Evolutionary conservation across 2,797 vertebrate species (phyloP).

Genomic region (Mallotus villosus): DNA sequence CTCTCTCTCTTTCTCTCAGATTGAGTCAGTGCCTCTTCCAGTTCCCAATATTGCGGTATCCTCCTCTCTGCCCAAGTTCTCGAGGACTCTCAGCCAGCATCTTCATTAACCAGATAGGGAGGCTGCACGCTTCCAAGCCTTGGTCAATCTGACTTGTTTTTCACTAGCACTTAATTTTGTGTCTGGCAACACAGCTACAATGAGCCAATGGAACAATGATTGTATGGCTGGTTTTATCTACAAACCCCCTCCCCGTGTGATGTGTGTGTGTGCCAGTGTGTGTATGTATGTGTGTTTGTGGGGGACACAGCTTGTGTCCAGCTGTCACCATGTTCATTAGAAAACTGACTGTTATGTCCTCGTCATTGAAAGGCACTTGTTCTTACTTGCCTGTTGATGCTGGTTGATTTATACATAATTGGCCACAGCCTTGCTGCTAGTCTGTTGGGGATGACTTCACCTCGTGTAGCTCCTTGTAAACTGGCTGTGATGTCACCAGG

Average conservation of each 20-base stretch:
- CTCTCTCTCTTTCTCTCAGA: constrained; percentile 3
- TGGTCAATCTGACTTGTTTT: constrained; percentile 96
- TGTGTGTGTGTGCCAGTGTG: constrained; percentile 36
- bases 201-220: constrained; percentile 58
- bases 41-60: constrained; percentile 14
- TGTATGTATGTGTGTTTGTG: not conserved
- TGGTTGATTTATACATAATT: not conserved
- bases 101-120: constrained; percentile 77
- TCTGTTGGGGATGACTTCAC: not conserved
- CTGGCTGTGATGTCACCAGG: not conserved
- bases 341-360: not conserved
- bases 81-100: constrained; percentile 56
- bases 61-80: constrained; percentile 10
- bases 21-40: not conserved
- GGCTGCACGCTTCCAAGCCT: constrained; percentile 82
- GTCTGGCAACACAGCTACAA: constrained; percentile 82
- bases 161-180: constrained; percentile 94
- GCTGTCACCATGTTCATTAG: not conserved
- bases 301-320: not conserved
- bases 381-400: not conserved
- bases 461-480: not conserved
- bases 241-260: constrained; percentile 26
- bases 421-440: not conserved
- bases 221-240: constrained; percentile 34
- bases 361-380: not conserved